A percentile compares a stretch with the other conserved stretches of the same genome.
Evolutionary conservation across 1,140 invertebrate species (phyloP).

Genomic region (Drosophila malerkotliana): DNA sequence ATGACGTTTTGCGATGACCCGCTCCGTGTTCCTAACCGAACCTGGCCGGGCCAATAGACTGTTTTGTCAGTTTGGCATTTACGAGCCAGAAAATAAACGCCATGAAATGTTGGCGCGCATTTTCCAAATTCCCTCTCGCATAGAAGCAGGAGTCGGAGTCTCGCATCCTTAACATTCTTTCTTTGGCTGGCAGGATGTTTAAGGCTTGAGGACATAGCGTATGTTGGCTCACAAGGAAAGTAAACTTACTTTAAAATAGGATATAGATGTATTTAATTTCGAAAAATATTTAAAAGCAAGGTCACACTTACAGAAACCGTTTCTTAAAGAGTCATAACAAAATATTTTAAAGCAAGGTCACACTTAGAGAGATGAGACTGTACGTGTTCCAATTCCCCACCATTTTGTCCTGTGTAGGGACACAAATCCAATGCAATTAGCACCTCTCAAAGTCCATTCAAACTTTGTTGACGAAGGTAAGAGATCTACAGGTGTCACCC

Average conservation of each 20-base stretch:
- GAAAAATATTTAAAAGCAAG: too few species aligned
- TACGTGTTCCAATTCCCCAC: background rate
- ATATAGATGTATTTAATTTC: too few species aligned
- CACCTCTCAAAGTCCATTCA: background rate
- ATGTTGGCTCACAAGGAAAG: background rate
- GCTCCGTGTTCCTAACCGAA: background rate
- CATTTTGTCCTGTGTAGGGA: background rate
- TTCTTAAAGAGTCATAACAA: too few species aligned
- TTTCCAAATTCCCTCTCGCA: constrained; percentile 17
- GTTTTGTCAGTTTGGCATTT: constrained; percentile 9
- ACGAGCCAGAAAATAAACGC: constrained; percentile 24
- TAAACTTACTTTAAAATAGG: background rate
- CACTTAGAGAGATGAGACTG: background rate
- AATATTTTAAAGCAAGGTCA: too few species aligned
- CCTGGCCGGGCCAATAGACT: background rate
- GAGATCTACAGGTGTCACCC: constrained; percentile 6
- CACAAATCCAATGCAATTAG: constrained; percentile 2
- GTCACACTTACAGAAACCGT: too few species aligned
- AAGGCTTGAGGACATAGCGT: background rate
- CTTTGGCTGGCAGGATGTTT: background rate
- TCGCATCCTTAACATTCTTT: constrained; percentile 7
- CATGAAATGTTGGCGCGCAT: constrained; percentile 19
- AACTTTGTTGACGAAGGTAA: background rate
- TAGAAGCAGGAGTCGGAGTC: constrained; percentile 2
- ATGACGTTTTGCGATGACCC: constrained; percentile 9